phyloP scores from a whole-genome alignment of 1,140 invertebrate genomes.

The Drosophila ogumai region DNA sequence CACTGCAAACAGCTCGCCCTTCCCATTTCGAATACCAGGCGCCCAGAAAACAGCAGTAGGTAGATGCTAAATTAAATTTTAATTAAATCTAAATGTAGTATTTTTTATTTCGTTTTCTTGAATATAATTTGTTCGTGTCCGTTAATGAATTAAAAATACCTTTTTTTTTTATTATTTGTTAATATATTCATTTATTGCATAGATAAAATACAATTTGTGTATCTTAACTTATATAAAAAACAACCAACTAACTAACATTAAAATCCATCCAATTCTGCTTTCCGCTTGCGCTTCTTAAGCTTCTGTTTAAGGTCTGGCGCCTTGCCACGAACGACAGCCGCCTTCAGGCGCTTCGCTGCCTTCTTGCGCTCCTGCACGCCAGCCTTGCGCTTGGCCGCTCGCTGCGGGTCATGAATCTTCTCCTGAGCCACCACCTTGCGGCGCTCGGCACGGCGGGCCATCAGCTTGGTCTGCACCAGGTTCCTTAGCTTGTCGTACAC shows the following conservation, averaged over 20 bases:
- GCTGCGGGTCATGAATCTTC: conserved; percentile 89
- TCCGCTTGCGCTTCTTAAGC: conserved; percentile 79
- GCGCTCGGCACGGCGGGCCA: conserved; percentile 87
- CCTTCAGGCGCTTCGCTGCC: conserved; percentile 70
- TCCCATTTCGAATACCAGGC: too few species aligned
- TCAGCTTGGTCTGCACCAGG: conserved; percentile 86
- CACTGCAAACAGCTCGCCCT: too few species aligned
- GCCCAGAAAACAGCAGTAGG: too few species aligned
- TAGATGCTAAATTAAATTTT: too few species aligned
- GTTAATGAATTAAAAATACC: too few species aligned
- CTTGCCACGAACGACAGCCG: conserved; percentile 78
- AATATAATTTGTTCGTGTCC: too few species aligned
- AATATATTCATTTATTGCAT: background rate
- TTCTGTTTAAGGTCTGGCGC: conserved; percentile 73
- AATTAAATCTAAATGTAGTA: too few species aligned
- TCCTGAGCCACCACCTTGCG: conserved; percentile 88
- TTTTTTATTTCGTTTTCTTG: too few species aligned
- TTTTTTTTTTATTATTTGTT: background rate
- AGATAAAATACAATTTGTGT: background rate
- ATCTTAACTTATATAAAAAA: conserved; percentile 6
- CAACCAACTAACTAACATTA: conserved; percentile 28
- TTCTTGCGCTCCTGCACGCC: conserved; percentile 79
- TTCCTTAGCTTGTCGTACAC: conserved; percentile 88
- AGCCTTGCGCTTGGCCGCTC: conserved; percentile 88
- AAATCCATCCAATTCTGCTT: conserved; percentile 64